A percentile compares a stretch with the other conserved stretches of the same genome.
phyloP scores from a whole-genome alignment of 2,888 invertebrate species.

The Pseudanteris insignis region DNA sequence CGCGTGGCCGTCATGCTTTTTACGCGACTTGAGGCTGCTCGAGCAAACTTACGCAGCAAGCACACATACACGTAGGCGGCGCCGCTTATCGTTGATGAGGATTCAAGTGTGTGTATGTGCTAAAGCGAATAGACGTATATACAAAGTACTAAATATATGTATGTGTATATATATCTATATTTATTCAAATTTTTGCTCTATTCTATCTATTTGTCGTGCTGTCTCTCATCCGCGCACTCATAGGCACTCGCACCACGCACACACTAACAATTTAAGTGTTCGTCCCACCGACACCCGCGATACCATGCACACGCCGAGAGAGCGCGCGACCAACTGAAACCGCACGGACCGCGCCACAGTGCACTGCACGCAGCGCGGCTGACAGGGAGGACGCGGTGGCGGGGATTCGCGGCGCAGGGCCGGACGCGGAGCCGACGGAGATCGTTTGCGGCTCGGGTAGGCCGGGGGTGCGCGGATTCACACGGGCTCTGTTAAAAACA shows the following conservation, averaged over 20 bases:
- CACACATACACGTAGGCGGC: conserved; percentile 27
- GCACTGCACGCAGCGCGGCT: conserved; percentile 18
- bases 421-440: neutral
- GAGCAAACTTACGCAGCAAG: too few relatives aligned
- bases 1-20: conserved; percentile 61
- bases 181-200: too few relatives aligned
- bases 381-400: conserved; percentile 24
- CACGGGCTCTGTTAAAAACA: neutral
- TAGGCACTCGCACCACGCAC: conserved; percentile 35
- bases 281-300: neutral
- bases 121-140: too few relatives aligned
- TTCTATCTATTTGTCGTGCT: too few relatives aligned
- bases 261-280: conserved; percentile 8
- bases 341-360: conserved; percentile 25
- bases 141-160: too few relatives aligned
- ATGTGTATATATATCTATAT: too few relatives aligned
- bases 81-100: conserved; percentile 5
- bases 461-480: neutral
- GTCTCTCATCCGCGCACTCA: conserved; percentile 1
- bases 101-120: too few relatives aligned
- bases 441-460: neutral
- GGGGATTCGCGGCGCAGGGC: conserved; percentile 45
- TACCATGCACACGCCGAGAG: conserved; percentile 49
- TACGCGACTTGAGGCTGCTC: conserved; percentile 23
- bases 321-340: conserved; percentile 59